phyloP scores from a whole-genome alignment of 2,888 invertebrate genomes.

The Eupithecia centaureata region DNA sequence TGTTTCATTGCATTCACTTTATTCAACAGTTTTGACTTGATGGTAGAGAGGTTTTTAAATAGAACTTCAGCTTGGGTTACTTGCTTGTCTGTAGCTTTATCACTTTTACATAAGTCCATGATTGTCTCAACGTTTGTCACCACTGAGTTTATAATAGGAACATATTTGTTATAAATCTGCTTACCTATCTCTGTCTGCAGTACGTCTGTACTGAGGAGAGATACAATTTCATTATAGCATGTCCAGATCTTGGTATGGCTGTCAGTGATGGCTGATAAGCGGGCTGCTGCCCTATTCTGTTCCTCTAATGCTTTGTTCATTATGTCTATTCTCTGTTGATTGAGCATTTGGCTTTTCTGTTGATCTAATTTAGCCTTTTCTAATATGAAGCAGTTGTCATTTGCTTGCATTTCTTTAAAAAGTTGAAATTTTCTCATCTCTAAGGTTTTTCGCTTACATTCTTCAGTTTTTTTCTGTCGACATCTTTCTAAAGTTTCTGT shows the following conservation, averaged over 20 bases:
- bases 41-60: constrained; percentile 75
- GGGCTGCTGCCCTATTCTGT: constrained; percentile 71
- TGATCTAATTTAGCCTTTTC: constrained; percentile 77
- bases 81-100: constrained; percentile 77
- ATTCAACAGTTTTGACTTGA: constrained; percentile 71
- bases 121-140: constrained; percentile 73
- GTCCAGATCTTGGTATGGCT: constrained; percentile 83
- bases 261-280: constrained; percentile 82
- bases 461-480: constrained; percentile 67
- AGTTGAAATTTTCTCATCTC: constrained; percentile 75
- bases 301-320: constrained; percentile 80
- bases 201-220: constrained; percentile 73
- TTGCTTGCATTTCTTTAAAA: constrained; percentile 73
- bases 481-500: constrained; percentile 64
- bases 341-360: constrained; percentile 74
- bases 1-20: constrained; percentile 63
- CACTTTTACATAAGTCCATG: constrained; percentile 72
- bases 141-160: constrained; percentile 67
- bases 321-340: constrained; percentile 73
- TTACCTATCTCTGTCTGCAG: constrained; percentile 54
- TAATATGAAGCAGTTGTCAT: constrained; percentile 77
- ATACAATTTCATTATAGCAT: constrained; percentile 83
- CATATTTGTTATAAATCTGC: constrained; percentile 71
- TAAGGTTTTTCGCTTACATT: constrained; percentile 68
- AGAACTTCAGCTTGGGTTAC: constrained; percentile 82